Evolutionary conservation across 2,888 invertebrate genomes (phyloP).

Genomic region (Lymantria monacha): DNA sequence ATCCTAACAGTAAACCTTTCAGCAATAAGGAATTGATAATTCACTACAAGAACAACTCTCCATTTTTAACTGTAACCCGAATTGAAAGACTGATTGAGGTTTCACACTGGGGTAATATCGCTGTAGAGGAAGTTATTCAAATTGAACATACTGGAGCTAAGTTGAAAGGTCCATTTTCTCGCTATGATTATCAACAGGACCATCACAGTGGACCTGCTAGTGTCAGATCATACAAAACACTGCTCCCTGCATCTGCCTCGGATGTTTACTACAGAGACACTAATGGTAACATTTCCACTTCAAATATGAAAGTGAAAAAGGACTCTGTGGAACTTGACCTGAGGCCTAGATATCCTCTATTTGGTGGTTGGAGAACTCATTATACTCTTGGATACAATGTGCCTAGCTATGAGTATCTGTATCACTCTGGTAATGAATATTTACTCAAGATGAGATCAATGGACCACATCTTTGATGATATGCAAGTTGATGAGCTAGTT

Average conservation of each 20-base stretch:
- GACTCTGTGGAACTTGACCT: conserved; percentile 97
- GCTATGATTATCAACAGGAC: conserved; percentile 98
- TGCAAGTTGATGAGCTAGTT: conserved; percentile 94
- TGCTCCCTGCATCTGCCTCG: conserved; percentile 92
- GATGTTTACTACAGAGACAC: conserved; percentile 98
- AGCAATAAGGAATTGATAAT: conserved; percentile 86
- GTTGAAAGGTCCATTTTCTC: conserved; percentile 96
- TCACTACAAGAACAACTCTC: conserved; percentile 98
- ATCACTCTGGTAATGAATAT: conserved; percentile 89
- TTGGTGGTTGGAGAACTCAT: conserved; percentile 99
- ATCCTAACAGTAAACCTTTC: conserved; percentile 85
- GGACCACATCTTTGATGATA: conserved; percentile 98
- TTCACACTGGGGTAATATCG: conserved; percentile 99
- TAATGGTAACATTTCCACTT: conserved; percentile 99
- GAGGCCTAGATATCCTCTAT: conserved; percentile 97
- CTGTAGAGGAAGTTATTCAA: conserved; percentile 96
- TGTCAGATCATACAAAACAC: conserved; percentile 94
- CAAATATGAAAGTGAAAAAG: conserved; percentile 92
- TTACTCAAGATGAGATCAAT: conserved; percentile 95
- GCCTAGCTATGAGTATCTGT: conserved; percentile 98
- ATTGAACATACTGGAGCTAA: conserved; percentile 95
- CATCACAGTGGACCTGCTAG: conserved; percentile 93
- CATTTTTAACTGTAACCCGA: conserved; percentile 95
- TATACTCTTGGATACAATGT: conserved; percentile 98
- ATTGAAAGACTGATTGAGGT: conserved; percentile 95